These are phyloP conservation scores for Parambassis ranga DNA, from an alignment of 2,797 vertebrate species.

Conservation along the genomic window DNA sequence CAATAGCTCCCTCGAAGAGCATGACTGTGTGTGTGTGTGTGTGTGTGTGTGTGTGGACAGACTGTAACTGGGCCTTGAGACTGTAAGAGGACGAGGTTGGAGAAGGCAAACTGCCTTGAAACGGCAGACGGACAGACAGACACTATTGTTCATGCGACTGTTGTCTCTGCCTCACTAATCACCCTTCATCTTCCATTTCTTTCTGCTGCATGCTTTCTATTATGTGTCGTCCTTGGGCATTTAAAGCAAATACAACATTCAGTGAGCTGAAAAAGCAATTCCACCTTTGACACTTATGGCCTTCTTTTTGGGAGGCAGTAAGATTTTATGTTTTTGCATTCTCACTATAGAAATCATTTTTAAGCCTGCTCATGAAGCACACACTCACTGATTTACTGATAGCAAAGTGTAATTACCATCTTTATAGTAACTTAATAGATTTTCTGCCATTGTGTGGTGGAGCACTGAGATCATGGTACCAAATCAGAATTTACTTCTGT, in stretches of 20 bases:
- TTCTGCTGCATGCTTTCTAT: background rate
- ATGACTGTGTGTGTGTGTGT: conserved; percentile 21
- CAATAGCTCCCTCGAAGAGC: conserved; percentile 70
- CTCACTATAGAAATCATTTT: background rate
- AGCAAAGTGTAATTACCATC: background rate
- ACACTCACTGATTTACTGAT: background rate
- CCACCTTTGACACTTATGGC: conserved; percentile 18
- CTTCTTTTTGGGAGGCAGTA: background rate
- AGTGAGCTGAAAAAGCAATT: conserved; percentile 37
- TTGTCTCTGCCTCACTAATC: conserved; percentile 15
- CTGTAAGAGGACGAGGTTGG: conserved; percentile 43
- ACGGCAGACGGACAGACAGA: conserved; percentile 29
- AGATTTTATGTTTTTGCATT: background rate
- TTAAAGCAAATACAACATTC: conserved; percentile 38
- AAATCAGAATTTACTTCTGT: background rate
- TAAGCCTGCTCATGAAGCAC: background rate
- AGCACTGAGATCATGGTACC: background rate
- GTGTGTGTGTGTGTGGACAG: conserved; percentile 9
- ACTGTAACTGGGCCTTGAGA: conserved; percentile 49
- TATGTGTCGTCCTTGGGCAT: conserved; percentile 43
- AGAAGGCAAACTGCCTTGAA: conserved; percentile 58
- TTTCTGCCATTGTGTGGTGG: background rate
- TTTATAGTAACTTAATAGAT: background rate
- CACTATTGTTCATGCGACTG: conserved; percentile 32
- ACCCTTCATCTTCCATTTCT: background rate